Conservation (phyloP, 1,140 invertebrate genomes). For the Limonius californicus region DNA sequence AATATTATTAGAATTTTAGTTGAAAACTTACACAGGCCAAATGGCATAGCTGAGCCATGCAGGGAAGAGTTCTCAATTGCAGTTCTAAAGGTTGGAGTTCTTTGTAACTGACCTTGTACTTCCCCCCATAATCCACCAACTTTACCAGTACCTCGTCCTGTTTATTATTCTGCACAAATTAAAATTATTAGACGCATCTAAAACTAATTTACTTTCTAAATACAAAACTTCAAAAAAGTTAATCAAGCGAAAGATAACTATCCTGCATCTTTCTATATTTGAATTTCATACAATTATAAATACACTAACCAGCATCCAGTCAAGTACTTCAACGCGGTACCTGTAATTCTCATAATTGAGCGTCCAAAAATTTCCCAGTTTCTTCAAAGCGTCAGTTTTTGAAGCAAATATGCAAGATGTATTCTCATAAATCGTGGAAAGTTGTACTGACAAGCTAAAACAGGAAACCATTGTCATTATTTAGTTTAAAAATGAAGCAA, state of each 20-base stretch:
- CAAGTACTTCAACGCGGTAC: slow-evolving; percentile 15
- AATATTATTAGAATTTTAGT: too few species aligned
- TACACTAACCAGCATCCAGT: slow-evolving; percentile 3
- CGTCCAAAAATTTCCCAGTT: slow-evolving; percentile 8
- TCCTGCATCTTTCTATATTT: neutral
- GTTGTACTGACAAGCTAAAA: neutral
- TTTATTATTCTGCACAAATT: neutral
- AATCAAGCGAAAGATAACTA: too few species aligned
- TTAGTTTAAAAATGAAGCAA: neutral
- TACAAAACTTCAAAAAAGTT: too few species aligned
- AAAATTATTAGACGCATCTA: neutral
- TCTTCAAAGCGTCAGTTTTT: slow-evolving; percentile 15
- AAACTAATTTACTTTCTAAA: neutral
- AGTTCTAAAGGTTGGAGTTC: neutral
- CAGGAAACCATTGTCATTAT: neutral
- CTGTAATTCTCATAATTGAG: neutral
- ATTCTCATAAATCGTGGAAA: neutral
- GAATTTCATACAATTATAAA: neutral
- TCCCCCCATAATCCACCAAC: neutral
- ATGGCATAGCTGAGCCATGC: slow-evolving; percentile 2
- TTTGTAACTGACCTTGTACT: neutral
- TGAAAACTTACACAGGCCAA: neutral
- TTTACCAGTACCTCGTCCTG: neutral
- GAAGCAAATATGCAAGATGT: neutral
- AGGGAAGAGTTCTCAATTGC: neutral